Evolutionary conservation across 1,140 invertebrate genomes (phyloP).

Genomic region (Aphelinus certus): DNA sequence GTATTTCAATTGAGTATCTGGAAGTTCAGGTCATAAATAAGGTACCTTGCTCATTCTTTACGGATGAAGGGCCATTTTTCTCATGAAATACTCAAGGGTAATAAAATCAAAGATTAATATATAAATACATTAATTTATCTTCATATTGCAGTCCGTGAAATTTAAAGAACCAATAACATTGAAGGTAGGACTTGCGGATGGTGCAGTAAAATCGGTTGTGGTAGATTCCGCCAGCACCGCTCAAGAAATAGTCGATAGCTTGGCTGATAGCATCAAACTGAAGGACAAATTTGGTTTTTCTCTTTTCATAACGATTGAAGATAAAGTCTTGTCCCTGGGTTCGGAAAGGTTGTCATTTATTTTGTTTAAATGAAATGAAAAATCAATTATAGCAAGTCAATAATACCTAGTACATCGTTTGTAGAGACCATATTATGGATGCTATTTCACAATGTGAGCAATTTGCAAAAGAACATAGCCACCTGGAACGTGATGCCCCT

Average conservation of each 20-base stretch:
- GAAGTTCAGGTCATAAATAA: no score
- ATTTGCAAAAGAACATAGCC: slow-evolving; percentile 90
- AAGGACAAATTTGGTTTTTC: slow-evolving; percentile 92
- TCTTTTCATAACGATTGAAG: slow-evolving; percentile 89
- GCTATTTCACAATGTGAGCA: slow-evolving; percentile 96
- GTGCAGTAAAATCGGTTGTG: slow-evolving; percentile 80
- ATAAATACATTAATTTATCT: not conserved
- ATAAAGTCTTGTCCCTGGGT: slow-evolving; percentile 78
- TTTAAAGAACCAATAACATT: slow-evolving; percentile 85
- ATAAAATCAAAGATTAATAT: not conserved
- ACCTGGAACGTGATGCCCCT: slow-evolving; percentile 76
- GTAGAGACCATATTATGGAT: slow-evolving; percentile 89
- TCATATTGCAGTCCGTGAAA: slow-evolving; percentile 75
- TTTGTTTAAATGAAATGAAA: not conserved
- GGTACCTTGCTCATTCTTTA: no score
- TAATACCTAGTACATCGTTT: not conserved
- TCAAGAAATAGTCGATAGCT: slow-evolving; percentile 83
- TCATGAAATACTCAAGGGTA: no score
- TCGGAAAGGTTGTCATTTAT: slow-evolving; percentile 61
- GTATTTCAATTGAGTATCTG: no score
- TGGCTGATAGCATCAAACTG: slow-evolving; percentile 81
- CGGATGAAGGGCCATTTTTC: no score
- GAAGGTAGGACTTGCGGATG: slow-evolving; percentile 90
- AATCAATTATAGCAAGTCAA: no score
- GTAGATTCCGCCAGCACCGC: slow-evolving; percentile 93